A percentile compares a stretch with the other conserved stretches of the same genome.
Conservation (phyloP, 2,888 invertebrate genomes). For the Nomada fabriciana region DNA sequence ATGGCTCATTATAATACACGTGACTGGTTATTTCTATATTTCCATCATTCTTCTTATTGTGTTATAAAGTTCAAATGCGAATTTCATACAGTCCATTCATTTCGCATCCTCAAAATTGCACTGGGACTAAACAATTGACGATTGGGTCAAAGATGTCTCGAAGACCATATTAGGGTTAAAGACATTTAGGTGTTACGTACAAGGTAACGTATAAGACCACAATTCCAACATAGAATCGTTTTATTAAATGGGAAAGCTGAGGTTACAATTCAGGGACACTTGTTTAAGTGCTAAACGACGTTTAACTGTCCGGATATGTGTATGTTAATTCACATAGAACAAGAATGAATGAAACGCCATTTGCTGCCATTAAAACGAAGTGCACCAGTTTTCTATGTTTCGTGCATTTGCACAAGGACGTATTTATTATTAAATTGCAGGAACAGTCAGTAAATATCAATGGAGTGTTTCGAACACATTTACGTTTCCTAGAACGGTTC, state of each 20-base stretch:
- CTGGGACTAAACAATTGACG: too few species aligned
- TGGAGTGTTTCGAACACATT: neutral
- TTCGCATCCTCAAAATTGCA: too few species aligned
- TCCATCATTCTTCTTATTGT: too few species aligned
- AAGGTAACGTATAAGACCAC: slow-evolving; percentile 15
- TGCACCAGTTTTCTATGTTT: neutral
- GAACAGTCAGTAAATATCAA: too few species aligned
- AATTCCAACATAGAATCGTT: slow-evolving; percentile 3
- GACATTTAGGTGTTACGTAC: neutral
- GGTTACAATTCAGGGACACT: slow-evolving; percentile 15
- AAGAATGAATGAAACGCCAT: slow-evolving; percentile 15
- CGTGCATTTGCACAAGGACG: too few species aligned
- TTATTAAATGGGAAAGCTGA: slow-evolving; percentile 14
- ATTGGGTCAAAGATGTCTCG: too few species aligned
- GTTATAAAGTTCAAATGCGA: too few species aligned
- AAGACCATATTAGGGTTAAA: neutral
- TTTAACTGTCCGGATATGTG: slow-evolving; percentile 6
- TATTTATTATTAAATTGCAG: too few species aligned
- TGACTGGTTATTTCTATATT: too few species aligned
- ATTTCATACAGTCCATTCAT: too few species aligned
- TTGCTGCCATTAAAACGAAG: neutral
- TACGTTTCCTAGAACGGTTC: neutral
- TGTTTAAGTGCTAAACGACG: slow-evolving; percentile 20
- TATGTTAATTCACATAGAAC: slow-evolving; percentile 21
- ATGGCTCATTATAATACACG: too few species aligned